Base-by-base conservation (phyloP, 2,888 invertebrate genomes). In the Drosophila lutescens region DNA sequence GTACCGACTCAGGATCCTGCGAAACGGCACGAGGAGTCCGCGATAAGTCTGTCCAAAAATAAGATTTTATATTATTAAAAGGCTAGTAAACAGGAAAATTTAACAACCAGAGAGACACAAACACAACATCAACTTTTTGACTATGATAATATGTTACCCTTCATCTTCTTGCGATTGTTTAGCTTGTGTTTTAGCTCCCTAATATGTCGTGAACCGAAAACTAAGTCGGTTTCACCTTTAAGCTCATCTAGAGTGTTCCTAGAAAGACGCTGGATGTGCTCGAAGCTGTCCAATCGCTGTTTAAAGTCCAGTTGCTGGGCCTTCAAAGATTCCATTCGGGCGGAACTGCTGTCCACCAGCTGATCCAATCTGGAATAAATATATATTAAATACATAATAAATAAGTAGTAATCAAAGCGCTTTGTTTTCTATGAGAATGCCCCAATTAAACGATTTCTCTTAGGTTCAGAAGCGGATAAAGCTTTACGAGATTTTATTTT, bases 221-320 rank as follows among this genome's bases (percentile, higher is more conserved):
- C 32, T 2, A 49, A 23, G 26, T 91, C 90, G 44, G 89, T 80
- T 78, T 93, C 93, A 76, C 89, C 89, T 89, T 91, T 91, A 58
- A 93, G 70, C 55, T 89, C 89, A 40, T 93, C 92, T 51, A 93
- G 69, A 9, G 90, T 86, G 15, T 81, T 81, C 3, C 92, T 91
- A 2, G 91, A 86, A 55, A 92, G 87, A 1, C 89, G 89, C 46
- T 90, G 91, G 55, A 92, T 90, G 79, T 91, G 91, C 77, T 93
- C 93, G 9, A 93, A 77, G 30, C 90, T 88, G 54, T 93, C 92
- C 41, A 93, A 69, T 38, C 92, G 89, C 26, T 91, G 89, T 36
- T 89, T 84, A 23, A 91, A 89, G 55, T 93, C 92, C 53, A 91
- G 77, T 49, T 93, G 85, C 60, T 93, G 93, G 1, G 88, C 83